A percentile compares a stretch with the other conserved stretches of the same genome.
phyloP scores from a whole-genome alignment of 2,113 vertebrate genomes.

The Scomber japonicus region DNA sequence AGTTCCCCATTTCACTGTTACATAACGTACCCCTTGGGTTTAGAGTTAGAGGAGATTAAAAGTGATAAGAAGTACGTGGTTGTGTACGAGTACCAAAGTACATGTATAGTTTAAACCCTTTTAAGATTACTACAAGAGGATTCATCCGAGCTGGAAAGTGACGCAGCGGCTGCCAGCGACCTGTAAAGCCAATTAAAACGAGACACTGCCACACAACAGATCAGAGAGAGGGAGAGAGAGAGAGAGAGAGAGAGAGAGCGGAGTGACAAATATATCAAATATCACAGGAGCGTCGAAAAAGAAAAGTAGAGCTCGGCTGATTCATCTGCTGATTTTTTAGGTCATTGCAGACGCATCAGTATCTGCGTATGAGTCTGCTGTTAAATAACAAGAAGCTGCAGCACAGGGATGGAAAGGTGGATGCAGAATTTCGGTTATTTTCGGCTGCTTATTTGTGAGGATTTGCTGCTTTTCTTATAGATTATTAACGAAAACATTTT shows the following conservation, averaged over 20 bases:
- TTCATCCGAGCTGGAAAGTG: slow-evolving; percentile 2
- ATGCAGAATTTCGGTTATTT: no score
- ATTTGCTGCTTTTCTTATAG: no score
- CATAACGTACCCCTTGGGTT: not conserved
- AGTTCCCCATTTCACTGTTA: not conserved
- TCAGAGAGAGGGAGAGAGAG: not conserved
- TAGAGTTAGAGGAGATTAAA: not conserved
- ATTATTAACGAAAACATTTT: no score
- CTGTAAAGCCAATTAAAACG: slow-evolving; percentile 41
- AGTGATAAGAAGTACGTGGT: not conserved
- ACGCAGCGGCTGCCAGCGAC: slow-evolving; percentile 35
- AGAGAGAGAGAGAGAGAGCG: no score
- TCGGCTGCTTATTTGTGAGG: no score
- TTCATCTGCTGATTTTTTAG: no score
- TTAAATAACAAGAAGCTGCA: no score
- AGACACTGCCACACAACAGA: slow-evolving; percentile 20
- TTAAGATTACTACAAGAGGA: slow-evolving; percentile 30
- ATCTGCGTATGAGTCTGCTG: no score
- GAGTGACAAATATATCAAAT: not conserved
- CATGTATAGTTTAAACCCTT: slow-evolving; percentile 1
- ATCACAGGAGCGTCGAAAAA: not conserved
- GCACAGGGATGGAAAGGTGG: no score
- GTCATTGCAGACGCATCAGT: not conserved
- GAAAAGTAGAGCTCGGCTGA: no score
- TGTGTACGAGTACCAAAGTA: not conserved